phyloP scores from a whole-genome alignment of 2,797 vertebrate species.

The Eleutherodactylus coqui region DNA sequence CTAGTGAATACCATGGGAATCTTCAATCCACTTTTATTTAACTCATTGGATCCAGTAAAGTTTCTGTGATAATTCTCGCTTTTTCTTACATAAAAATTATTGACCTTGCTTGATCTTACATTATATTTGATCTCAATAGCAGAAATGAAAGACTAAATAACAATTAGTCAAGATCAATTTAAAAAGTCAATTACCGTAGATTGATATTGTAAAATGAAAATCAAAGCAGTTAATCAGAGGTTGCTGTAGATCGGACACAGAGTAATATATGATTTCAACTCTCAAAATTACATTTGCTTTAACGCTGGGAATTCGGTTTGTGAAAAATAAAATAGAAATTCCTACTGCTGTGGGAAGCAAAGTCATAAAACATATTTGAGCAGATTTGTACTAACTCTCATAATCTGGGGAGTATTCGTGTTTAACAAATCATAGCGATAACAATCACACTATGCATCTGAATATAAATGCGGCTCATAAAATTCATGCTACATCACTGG shows the following conservation, averaged over 20 bases:
- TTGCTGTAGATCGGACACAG: background rate
- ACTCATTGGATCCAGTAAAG: background rate
- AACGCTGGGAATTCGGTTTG: constrained; percentile 28
- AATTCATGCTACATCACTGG: constrained; percentile 58
- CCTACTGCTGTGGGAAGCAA: constrained; percentile 54
- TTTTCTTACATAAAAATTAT: background rate
- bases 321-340: constrained; percentile 51
- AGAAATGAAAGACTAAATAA: background rate
- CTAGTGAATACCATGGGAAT: too few relatives aligned
- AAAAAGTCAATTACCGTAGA: background rate
- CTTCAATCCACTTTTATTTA: too few relatives aligned
- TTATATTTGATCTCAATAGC: background rate
- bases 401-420: constrained; percentile 63
- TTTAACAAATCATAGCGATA: constrained; percentile 62
- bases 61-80: background rate
- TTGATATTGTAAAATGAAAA: constrained; percentile 10
- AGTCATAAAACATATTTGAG: constrained; percentile 61
- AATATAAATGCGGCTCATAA: constrained; percentile 62
- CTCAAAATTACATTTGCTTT: constrained; percentile 43
- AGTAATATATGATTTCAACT: constrained; percentile 43
- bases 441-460: constrained; percentile 63
- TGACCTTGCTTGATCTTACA: background rate
- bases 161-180: constrained; percentile 17
- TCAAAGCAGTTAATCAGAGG: constrained; percentile 2
- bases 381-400: constrained; percentile 58